Conservation (phyloP, 2,888 invertebrate species). For the Pachliopta kotzebuea region DNA sequence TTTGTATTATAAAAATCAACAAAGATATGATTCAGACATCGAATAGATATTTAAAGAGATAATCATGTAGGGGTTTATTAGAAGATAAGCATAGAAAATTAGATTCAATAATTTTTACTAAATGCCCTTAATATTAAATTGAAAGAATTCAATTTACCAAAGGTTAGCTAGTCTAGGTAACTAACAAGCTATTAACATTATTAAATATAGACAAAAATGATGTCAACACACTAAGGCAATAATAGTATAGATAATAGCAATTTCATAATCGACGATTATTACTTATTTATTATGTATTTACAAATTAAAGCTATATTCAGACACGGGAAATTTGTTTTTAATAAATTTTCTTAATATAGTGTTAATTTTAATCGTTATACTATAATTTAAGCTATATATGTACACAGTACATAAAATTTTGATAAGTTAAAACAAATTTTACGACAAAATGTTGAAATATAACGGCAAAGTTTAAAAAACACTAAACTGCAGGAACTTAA, state of each 20-base stretch:
- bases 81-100: slow-evolving; percentile 17
- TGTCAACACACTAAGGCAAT: slow-evolving; percentile 23
- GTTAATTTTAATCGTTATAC: not conserved
- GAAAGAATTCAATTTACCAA: slow-evolving; percentile 10
- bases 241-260: slow-evolving; percentile 17
- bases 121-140: slow-evolving; percentile 8
- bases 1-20: slow-evolving; percentile 14
- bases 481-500: too few species aligned
- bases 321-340: not conserved
- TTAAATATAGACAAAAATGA: not conserved
- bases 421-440: not conserved
- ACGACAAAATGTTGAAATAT: not conserved
- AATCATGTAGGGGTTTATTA: slow-evolving; percentile 23
- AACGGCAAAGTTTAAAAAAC: not conserved
- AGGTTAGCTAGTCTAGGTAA: slow-evolving; percentile 16
- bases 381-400: not conserved
- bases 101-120: slow-evolving; percentile 18
- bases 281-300: slow-evolving; percentile 2
- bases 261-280: slow-evolving; percentile 20
- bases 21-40: slow-evolving; percentile 18
- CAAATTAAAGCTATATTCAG: not conserved
- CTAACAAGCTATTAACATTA: slow-evolving; percentile 11
- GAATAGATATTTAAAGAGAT: slow-evolving; percentile 17
- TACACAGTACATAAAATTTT: not conserved
- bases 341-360: not conserved